Percentiles rank a stretch among this genome's conserved stretches.
Conservation (phyloP, 2,797 vertebrate genomes). For the Scyliorhinus canicula region DNA sequence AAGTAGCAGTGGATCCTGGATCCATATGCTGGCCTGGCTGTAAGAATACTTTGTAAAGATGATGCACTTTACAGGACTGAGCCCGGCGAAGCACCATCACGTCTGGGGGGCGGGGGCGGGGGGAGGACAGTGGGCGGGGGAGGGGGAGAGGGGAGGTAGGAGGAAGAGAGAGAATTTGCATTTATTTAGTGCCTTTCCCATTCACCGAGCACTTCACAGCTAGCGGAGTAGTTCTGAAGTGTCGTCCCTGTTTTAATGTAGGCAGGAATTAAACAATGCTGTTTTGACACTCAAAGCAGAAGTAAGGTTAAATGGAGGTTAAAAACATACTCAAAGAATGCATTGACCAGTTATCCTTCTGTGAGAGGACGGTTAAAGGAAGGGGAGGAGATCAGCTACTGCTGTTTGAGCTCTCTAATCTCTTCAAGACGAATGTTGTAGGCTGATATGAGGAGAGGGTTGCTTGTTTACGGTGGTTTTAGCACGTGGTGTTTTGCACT, state of each 20-base stretch:
- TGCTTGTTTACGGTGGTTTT: conserved; percentile 15
- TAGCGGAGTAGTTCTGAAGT: not conserved
- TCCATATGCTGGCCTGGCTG: no score
- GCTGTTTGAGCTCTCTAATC: conserved; percentile 24
- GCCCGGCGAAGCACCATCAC: not conserved
- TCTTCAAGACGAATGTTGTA: not conserved
- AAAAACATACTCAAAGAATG: not conserved
- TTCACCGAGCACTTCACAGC: not conserved
- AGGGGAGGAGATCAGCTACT: not conserved
- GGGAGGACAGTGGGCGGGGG: no score
- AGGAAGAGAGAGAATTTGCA: not conserved
- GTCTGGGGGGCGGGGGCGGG: not conserved
- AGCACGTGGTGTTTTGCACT: not conserved
- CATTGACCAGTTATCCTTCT: conserved; percentile 14
- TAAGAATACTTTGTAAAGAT: not conserved
- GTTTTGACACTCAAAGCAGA: not conserved
- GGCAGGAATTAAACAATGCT: not conserved
- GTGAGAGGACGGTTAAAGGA: conserved; percentile 9
- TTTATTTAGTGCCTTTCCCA: not conserved
- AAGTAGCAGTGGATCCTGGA: not conserved
- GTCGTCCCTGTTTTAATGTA: not conserved
- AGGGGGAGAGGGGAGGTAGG: no score
- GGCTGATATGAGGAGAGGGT: conserved; percentile 5
- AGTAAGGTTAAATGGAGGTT: not conserved
- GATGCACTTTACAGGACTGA: not conserved